Base-by-base conservation (phyloP, 1,140 invertebrate genomes). In the Popillia japonica region DNA sequence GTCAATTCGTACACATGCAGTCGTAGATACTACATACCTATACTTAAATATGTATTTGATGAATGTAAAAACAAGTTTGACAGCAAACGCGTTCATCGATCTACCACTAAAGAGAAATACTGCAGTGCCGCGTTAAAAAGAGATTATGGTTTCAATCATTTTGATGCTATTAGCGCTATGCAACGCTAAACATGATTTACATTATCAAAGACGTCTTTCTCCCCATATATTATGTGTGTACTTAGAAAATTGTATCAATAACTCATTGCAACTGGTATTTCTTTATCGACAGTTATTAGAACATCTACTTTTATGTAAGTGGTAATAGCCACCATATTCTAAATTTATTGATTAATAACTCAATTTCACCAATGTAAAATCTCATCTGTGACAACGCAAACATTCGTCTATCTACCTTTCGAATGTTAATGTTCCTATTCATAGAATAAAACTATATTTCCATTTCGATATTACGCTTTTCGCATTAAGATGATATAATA, bases 41-140 rank as follows among this genome's bases (percentile, higher is more conserved):
- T 23, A 68, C 59, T 20, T 68, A 68, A n/a, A 68, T 68, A 68
- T n/a, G 22, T 68, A 68, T 68, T 68, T 68, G 61, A 68, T 6
- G 61, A 68, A 68, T 68, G 61, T 20, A 14, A 68, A 20, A 68
- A 68, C 27, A 68, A 11, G 61, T 68, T 68, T 3, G 61, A 68
- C 8, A 68, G 22, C 61, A 27, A 68, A 68, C 10, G 61, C 61
- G 61, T n/a, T 68, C 22, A 68, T 68, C 22, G 61, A 68, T 68
- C 61, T 20, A 68, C 0, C 20, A 20, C 3, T 20, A 20, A 20
- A 34, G 61, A 68, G 61, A 68, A 68, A 68, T 23, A n/a, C 61
- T 23, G 9, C 59, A n/a, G n/a, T 68, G 17, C 61, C 27, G 61
- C 22, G 20, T 27, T 9, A 22, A 34, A 64, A 68, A 68, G 22